Conservation (phyloP, 92 coral and sea anemone species). For the Palythoa heliodiscus region DNA sequence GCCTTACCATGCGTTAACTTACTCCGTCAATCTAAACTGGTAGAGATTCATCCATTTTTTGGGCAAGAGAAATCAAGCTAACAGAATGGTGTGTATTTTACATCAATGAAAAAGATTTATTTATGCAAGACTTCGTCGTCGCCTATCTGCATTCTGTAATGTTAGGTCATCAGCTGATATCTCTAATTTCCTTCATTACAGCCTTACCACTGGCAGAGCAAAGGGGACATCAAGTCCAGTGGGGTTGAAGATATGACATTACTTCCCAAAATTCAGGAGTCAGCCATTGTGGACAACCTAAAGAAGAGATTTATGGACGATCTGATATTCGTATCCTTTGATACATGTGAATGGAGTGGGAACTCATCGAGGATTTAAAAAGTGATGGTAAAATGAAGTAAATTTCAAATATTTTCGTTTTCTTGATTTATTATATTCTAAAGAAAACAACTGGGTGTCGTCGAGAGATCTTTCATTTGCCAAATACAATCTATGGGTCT, state of each 20-base stretch:
- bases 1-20: slow-evolving; percentile 3
- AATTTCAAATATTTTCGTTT: neutral
- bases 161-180: slow-evolving; percentile 25
- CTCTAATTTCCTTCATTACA: slow-evolving; percentile 33
- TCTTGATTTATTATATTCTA: neutral
- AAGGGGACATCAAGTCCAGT: slow-evolving; percentile 95
- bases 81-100: slow-evolving; percentile 24
- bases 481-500: neutral
- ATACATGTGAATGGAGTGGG: neutral
- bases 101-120: neutral
- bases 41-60: neutral
- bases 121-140: neutral
- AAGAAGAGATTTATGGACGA: slow-evolving; percentile 98
- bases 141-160: neutral
- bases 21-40: neutral
- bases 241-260: slow-evolving; percentile 99
- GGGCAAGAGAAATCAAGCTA: neutral
- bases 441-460: neutral
- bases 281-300: slow-evolving; percentile 96
- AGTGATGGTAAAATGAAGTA: neutral
- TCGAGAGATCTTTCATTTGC: neutral
- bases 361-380: neutral
- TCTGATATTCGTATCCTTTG: slow-evolving; percentile 96
- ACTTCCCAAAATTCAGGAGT: slow-evolving; percentile 95
- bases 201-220: slow-evolving; percentile 99